A percentile compares a stretch with the other conserved stretches of the same genome.
Conservation (phyloP, 2,113 vertebrate genomes). For the Pelvicachromis taeniatus region DNA sequence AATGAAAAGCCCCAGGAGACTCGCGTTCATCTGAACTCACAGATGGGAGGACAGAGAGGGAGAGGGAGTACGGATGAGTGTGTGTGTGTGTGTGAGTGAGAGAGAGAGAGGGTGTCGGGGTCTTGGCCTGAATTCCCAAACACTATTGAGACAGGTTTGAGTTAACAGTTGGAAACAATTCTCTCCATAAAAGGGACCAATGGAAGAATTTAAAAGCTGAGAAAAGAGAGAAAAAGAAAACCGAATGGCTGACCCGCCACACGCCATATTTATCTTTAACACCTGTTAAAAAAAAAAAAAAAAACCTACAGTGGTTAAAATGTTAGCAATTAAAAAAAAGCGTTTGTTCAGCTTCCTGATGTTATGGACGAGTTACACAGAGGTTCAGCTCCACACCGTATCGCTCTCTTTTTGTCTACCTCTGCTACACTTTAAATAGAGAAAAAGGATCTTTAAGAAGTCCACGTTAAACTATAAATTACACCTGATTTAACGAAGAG, state of each 20-base stretch:
- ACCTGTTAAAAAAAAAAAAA: too few species aligned
- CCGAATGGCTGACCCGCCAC: not conserved
- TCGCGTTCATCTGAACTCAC: slow-evolving; percentile 68
- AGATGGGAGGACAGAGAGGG: slow-evolving; percentile 65
- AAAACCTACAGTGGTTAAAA: not conserved
- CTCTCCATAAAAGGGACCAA: slow-evolving; percentile 20
- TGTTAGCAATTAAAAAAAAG: not conserved
- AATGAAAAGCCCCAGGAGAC: slow-evolving; percentile 67
- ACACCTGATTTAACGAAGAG: slow-evolving; percentile 21
- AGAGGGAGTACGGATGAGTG: not conserved
- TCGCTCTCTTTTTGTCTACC: not conserved
- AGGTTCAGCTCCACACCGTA: not conserved
- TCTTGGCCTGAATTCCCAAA: slow-evolving; percentile 54
- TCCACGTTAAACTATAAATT: not conserved
- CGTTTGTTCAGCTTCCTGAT: not conserved
- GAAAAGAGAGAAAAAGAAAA: not conserved
- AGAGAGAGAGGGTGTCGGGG: not conserved
- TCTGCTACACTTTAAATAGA: not conserved
- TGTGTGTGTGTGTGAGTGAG: slow-evolving; percentile 4
- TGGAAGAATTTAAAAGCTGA: not conserved
- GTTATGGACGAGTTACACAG: not conserved
- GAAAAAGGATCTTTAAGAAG: not conserved
- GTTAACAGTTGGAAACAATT: slow-evolving; percentile 49
- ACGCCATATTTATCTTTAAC: not conserved
- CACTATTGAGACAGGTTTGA: slow-evolving; percentile 54